Base-by-base conservation (phyloP, 1,140 invertebrate genomes). In the Cotesia vestalis region DNA sequence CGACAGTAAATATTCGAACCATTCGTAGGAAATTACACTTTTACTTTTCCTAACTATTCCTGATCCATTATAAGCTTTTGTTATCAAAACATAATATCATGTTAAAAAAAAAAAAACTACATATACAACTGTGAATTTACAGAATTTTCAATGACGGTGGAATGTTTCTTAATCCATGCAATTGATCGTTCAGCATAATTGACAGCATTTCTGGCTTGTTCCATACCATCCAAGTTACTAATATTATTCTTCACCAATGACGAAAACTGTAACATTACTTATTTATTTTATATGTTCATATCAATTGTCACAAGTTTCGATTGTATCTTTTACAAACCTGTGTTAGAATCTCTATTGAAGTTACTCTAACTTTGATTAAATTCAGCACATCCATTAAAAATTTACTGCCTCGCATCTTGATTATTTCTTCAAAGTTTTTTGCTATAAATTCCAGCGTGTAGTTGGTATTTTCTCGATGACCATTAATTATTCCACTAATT, bases 401-500 rank as follows among this genome's bases (percentile, higher is more conserved):
- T 53, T 67, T 38, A 6, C 71, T 1, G 4, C 77, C 79, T 38
- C 73, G 73, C 36, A 79, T 80, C 55, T 17, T 71, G 73, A 80
- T 73, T 34, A 82, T 78, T 17, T 51, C 53, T 6, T 63, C 4
- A 3, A 82, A 63, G 67, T 81, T 81, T 4, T 69, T 12, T 4
- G 57, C n/a, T 4, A 83, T n/a, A 60, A 76, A 81, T 51, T 75
- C 17, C 12, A 83, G 55, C 14, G 55, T 52, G n/a, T 67, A 46
- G 6, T 76, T 61, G 0, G 78, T 67, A 60, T 82, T 81, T 51
- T 59, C 55, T 1, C 14, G 55, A 52, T 73, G 73, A 4, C 71
- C 75, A 5, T 62, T 34, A 9, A 82, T 27, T 70, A 87, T 76
- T 4, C 73, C 52, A 34, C 76, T 72, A 34, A 87, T 74, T 35